Evolutionary conservation across 2,797 vertebrate genomes (phyloP), one percentile per base, ranked within the genome.

Genomic region (Ficedula albicollis): DNA sequence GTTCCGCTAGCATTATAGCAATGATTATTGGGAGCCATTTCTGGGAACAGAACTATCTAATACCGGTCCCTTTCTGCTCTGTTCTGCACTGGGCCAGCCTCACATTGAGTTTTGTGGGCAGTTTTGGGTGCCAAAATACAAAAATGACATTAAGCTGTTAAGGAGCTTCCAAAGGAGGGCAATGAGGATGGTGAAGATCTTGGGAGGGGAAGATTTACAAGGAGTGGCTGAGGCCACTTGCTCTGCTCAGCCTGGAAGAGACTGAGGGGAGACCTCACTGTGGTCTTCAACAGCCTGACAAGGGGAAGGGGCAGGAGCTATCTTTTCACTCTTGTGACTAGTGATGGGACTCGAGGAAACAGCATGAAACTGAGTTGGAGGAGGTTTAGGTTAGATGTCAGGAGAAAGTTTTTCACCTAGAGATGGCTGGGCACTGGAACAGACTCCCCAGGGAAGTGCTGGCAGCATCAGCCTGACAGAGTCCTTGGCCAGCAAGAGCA

Each of bases 141-240:
- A 62, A 82, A 80, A 49, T 32, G 4, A 12, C 3, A 3, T 41
- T 55, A 32, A 68, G 4, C 2, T 36, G 2, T 17, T 36, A 49
- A 15, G 12, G 27, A 62, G 2, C 13, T 41, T 32, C 18, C 36
- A 41, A 48, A 55, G 10, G 13, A 55, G 5, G 9, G 16, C 19
- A 59, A 4, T 12, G 22, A 75, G 6, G 10, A 48, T 32, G 9
- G 10, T 29, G 22, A 75, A 62, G 10, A 15, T 1, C 10, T 44
- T 48, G 7, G 7, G 18, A 68, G 26, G 10, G 6, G 15, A 54
- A 60, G 18, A 7, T 0, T 0, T 19, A 36, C 0, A 0, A 46
- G 25, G 39, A 54, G 12, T 6, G 17, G 10, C 8, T 74, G 44
- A 66, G 44, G 38, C 9, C 46, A 27, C 18, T 41, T 32, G 18